Base-by-base conservation (phyloP, 2,797 vertebrate species). In the Leptodactylus fallax region DNA sequence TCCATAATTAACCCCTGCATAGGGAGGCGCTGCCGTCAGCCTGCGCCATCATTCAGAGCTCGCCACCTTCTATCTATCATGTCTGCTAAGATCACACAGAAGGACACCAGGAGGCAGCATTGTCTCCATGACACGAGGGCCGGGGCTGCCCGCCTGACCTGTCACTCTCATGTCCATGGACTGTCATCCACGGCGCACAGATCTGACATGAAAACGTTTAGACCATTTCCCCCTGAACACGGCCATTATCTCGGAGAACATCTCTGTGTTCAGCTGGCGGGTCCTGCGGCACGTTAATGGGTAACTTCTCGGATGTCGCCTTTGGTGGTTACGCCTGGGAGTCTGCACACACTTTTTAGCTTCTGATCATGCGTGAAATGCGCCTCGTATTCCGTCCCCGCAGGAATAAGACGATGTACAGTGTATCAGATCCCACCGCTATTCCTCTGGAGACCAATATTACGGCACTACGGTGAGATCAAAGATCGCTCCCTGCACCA, bases 361-460 rank as follows among this genome's bases (percentile, higher is more conserved):
- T 69, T 78, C 71, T 77, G 79, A 56, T 78, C 84, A 86, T 86
- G 88, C 88, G 79, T 89, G 80, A 82, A 89, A 89, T 86, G 49
- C 21, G 61, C 84, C 79, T 63, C 9, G 6, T 65, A 56, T 47
- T 69, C 36, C 6, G 10, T 49, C 49, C 83, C 83, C 79, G 8
- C 55, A 80, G 87, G 87, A 76, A 82, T 65, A 58, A 58, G 60
- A 77, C 61, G 56, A 55, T 61, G 69, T 45, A 53, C 60, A 69
- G 69, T 53, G 79, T 49, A 60, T 77, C 87, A 69, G 79, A 82
- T 86, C 79, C 16, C 61, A 69, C 77, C 77, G 65, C 84, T 13
- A 45, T 83, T 85, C 45, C 84, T 89, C 88, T 10, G n/a, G 71
- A 86, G 88, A 89, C 53, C 19, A 83, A 69, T 65, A 83, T 79